These are phyloP conservation scores for Pomacea maculata DNA, from an alignment of 1,140 invertebrate genomes.

Conservation along the genomic window DNA sequence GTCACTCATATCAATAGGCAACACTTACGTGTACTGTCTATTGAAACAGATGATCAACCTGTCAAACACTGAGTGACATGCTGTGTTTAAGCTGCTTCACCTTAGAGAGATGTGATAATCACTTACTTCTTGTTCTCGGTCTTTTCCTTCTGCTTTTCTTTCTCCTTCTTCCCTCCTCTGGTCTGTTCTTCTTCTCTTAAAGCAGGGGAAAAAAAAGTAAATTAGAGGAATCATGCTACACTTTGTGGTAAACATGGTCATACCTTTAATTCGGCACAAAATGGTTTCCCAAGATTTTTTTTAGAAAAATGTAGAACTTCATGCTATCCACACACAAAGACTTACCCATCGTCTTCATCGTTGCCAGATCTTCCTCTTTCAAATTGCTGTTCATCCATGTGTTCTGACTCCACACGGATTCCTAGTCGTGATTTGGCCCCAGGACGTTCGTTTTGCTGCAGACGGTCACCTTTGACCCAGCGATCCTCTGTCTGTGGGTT, in stretches of 20 bases:
- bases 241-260: too few relatives aligned
- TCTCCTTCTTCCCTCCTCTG: not conserved
- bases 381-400: constrained; percentile 7
- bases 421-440: constrained; percentile 13
- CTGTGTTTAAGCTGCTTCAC: too few relatives aligned
- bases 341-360: constrained; percentile 20
- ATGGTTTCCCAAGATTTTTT: too few relatives aligned
- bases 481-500: constrained; percentile 30
- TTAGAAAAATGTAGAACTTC: too few relatives aligned
- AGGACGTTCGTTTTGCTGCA: constrained; percentile 22
- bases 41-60: too few relatives aligned
- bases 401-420: constrained; percentile 1
- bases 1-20: too few relatives aligned
- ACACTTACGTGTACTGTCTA: too few relatives aligned
- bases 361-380: constrained; percentile 1
- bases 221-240: not conserved
- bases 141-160: constrained; percentile 17
- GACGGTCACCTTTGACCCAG: constrained; percentile 38
- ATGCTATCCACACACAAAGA: not conserved
- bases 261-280: too few relatives aligned
- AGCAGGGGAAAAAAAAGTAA: not conserved
- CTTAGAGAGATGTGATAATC: not conserved
- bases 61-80: too few relatives aligned
- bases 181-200: constrained; percentile 2
- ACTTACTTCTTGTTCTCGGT: constrained; percentile 22